Conservation (phyloP, 2,113 vertebrate species). For the Paraplagusia blochii region DNA sequence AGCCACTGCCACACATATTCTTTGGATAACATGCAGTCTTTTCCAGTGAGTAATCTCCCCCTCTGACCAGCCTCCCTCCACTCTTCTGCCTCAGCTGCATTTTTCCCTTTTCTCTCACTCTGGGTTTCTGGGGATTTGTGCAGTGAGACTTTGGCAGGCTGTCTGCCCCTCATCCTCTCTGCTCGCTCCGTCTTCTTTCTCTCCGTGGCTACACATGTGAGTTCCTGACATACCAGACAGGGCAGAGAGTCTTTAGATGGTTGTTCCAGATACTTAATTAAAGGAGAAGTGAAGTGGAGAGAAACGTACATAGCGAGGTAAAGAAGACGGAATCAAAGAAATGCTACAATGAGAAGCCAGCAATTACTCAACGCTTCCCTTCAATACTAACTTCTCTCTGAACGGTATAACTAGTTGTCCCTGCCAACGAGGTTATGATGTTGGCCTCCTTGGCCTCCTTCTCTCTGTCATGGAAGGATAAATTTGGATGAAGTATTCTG, state of each 20-base stretch:
- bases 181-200: constrained; percentile 28
- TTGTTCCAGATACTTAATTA: constrained; percentile 61
- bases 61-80: too few relatives aligned
- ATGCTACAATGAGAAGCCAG: neutral
- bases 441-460: too few relatives aligned
- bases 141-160: constrained; percentile 41
- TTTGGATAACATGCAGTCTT: neutral
- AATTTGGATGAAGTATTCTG: too few relatives aligned
- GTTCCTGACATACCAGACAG: constrained; percentile 78
- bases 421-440: neutral
- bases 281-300: constrained; percentile 26
- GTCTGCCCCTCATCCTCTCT: constrained; percentile 34
- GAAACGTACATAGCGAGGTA: constrained; percentile 7
- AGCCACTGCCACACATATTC: neutral
- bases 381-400: neutral
- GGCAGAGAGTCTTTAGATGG: constrained; percentile 68
- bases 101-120: constrained; percentile 19
- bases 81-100: constrained; percentile 11
- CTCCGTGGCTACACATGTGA: constrained; percentile 38
- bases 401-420: neutral
- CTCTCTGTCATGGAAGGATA: too few relatives aligned
- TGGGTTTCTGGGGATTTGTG: constrained; percentile 16
- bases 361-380: neutral
- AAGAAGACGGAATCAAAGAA: neutral
- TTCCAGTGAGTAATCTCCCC: constrained; percentile 10